Base-by-base conservation (phyloP, 1,140 invertebrate species). In the Drosophila nikananu region DNA sequence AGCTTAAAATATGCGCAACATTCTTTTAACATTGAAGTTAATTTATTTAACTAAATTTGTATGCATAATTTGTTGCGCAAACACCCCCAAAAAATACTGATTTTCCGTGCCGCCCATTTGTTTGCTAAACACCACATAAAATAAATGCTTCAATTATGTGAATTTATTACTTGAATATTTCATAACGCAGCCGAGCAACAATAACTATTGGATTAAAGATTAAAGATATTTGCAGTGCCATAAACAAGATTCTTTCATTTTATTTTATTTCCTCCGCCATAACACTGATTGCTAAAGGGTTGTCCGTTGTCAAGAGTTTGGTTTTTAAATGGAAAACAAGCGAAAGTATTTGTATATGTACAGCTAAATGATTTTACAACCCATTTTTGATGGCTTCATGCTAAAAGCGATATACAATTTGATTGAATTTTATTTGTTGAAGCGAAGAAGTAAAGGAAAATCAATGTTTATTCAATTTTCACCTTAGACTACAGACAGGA, bases 111-210 rank as follows among this genome's bases (percentile, higher is more conserved):
- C 42, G 63, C 57, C 52, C 52, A 9, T 60, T 76, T 66, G 41
- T 52, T 63, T 59, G 41, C 64, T 51, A 23, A 39, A 72, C 70
- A 82, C 71, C 66, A 17, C 66, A 55, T 55, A 70, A 81, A 78
- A 70, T 66, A 81, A 86, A 86, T 81, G 74, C 78, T 32, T 70
- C 68, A 81, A 86, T 66, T 86, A 75, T 67, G 64, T 70, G 67
- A 64, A 73, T 72, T 73, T 73, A 73, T 71, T 73, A 63, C 72
- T 73, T 32, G 46, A 68, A 65, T 72, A 44, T 65, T 61, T 63
- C 65, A 70, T 80, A 75, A 59, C 55, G 19, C 27, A 64, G 60
- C 30, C 73, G 58, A 55, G 62, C 52, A 32, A 52, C 27, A 37
- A 54, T 48, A 61, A 55, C 55, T 54, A 60, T 55, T 71, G 35